These are phyloP conservation scores for Drosophila leonis DNA, from an alignment of 2,888 invertebrate genomes.

Conservation along the genomic window DNA sequence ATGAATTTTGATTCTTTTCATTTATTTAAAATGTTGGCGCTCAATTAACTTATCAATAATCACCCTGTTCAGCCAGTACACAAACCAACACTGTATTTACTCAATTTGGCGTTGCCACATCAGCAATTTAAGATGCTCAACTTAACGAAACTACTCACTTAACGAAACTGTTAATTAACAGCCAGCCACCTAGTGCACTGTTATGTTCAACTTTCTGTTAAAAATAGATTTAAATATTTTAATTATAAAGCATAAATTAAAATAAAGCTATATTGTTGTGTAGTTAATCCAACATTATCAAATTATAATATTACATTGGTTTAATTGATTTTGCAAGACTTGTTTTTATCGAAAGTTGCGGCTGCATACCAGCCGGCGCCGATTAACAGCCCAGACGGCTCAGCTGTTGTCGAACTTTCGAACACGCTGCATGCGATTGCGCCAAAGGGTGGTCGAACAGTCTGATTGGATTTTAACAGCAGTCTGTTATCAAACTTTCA, in stretches of 20 bases:
- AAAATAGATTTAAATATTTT: not conserved
- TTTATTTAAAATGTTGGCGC: not conserved
- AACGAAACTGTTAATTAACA: constrained; percentile 4
- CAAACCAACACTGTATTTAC: not conserved
- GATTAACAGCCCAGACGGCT: constrained; percentile 22
- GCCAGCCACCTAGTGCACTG: constrained; percentile 5
- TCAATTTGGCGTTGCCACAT: not conserved
- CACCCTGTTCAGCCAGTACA: not conserved
- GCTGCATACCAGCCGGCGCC: constrained; percentile 26
- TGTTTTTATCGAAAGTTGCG: not conserved
- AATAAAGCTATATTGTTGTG: not conserved
- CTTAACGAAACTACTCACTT: not conserved
- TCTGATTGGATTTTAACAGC: constrained; percentile 36
- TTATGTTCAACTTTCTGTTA: not conserved
- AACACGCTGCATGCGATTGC: constrained; percentile 40
- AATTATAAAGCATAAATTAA: not conserved
- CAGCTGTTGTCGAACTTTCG: constrained; percentile 60
- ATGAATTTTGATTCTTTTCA: constrained; percentile 19
- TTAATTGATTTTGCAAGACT: not conserved
- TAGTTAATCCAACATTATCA: not conserved
- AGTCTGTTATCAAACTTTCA: constrained; percentile 50
- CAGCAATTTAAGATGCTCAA: not conserved
- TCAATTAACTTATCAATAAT: too few relatives aligned
- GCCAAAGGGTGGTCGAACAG: constrained; percentile 40
- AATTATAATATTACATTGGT: not conserved